Evolutionary conservation across 2,113 vertebrate genomes (phyloP).

Genomic region (Urocynchramus pylzowi): DNA sequence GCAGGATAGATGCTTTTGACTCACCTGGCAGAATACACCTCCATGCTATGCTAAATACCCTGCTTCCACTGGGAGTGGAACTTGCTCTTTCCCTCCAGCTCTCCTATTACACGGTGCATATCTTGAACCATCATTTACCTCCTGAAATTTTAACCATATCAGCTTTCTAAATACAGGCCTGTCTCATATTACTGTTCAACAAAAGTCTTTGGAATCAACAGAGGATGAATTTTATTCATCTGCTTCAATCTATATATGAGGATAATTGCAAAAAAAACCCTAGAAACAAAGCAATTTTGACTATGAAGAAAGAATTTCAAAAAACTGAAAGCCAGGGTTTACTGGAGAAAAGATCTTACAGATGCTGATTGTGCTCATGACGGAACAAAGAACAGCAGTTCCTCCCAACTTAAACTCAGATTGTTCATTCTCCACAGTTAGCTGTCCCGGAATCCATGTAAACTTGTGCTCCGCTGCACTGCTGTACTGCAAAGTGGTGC

Average conservation of each 20-base stretch:
- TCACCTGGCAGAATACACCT: not conserved
- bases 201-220: not conserved
- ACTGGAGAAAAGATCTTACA: not conserved
- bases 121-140: not conserved
- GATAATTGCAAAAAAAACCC: not conserved
- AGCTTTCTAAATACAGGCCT: not conserved
- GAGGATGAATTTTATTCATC: conserved; percentile 3
- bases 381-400: not conserved
- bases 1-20: not conserved
- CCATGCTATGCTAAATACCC: not conserved
- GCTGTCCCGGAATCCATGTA: not conserved
- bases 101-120: not conserved
- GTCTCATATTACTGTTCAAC: not conserved
- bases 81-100: not conserved
- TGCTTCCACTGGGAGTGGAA: not conserved
- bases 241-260: not conserved
- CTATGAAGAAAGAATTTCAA: not conserved
- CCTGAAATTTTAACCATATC: conserved; percentile 6
- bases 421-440: not conserved
- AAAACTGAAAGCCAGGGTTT: not conserved
- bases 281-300: not conserved
- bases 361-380: not conserved
- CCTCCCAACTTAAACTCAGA: not conserved
- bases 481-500: not conserved
- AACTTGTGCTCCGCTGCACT: not conserved